phyloP scores from a whole-genome alignment of 2,113 vertebrate species.

The Muntiacus muntjak region DNA sequence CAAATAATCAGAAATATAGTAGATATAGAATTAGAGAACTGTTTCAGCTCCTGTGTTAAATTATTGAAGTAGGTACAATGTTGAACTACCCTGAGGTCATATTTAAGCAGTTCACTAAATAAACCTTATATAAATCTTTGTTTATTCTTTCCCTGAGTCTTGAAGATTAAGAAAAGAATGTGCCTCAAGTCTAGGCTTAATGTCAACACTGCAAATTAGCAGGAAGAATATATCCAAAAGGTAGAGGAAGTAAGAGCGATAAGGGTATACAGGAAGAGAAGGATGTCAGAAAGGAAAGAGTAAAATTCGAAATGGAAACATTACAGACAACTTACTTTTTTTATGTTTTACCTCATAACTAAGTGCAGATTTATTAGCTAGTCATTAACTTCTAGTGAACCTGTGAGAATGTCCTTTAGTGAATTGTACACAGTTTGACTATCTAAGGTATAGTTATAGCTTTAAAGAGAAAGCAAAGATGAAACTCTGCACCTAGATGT shows the following conservation, averaged over 20 bases:
- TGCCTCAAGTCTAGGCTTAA: background rate
- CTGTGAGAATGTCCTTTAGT: background rate
- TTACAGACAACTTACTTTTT: background rate
- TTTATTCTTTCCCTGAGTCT: background rate
- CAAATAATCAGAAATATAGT: background rate
- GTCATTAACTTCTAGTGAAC: background rate
- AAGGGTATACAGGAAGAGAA: background rate
- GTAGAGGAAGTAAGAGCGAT: background rate
- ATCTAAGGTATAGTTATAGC: background rate
- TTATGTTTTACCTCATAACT: background rate
- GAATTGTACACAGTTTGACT: background rate
- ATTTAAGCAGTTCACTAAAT: background rate
- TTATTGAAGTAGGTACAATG: background rate
- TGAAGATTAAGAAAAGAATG: slow-evolving; percentile 17
- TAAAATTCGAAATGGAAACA: background rate
- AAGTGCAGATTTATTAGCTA: background rate
- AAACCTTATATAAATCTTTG: slow-evolving; percentile 30
- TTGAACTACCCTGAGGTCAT: background rate
- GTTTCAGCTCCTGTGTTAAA: background rate
- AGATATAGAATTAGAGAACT: background rate
- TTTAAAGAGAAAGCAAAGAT: background rate
- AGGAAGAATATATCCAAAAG: background rate
- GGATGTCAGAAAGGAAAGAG: background rate
- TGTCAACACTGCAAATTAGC: background rate
- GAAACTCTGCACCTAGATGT: background rate